Evolutionary conservation across 2,888 invertebrate genomes (phyloP), one percentile per base, ranked within the genome.

Genomic region (Dicranocentrus wangi): DNA sequence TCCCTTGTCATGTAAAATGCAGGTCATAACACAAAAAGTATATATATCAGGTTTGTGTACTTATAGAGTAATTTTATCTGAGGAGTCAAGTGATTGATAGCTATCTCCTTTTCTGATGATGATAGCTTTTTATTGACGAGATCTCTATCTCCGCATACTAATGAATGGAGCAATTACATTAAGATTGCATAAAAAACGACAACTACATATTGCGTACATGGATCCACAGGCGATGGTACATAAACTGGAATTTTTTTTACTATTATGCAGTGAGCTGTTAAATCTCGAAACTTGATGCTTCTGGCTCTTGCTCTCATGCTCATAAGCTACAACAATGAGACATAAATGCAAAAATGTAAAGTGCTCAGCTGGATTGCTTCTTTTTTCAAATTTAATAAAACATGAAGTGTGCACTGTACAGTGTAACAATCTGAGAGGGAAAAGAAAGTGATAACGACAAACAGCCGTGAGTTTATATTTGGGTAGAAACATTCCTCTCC

Each of bases 141-240:
- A 71, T 71, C 53, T 17, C 60, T 71, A 71, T 71, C 71, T 21
- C 23, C 25, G 71, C 60, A 60, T 71, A 58, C 71, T 71, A 71
- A 71, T 71, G 71, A 60, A 58, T 43, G 58, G n/a, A n/a, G 17
- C 43, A 60, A 71, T 71, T 71, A 71, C 60, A 60, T 71, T 65
- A 65, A 42, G 17, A 65, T 65, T 39, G 28, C 39, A 23, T 65
- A 43, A 65, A n/a, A 42, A 43, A 39, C 21, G 32, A 60, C 27
- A 17, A 60, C 27, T 25, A n/a, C 19, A 27, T 2, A 28, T 55
- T 23, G 55, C 25, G 15, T 68, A 47, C 13, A 47, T 8, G n/a
- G 5, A 32, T 32, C 32, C 10, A 7, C 10, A 32, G 32, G 32
- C n/a, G n/a, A 47, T 47, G 2, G 5, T 47, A 47, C n/a, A 47